Evolutionary conservation across 2,888 invertebrate species (phyloP), one percentile per base, ranked within the genome.

Genomic region (Volucella inflata): DNA sequence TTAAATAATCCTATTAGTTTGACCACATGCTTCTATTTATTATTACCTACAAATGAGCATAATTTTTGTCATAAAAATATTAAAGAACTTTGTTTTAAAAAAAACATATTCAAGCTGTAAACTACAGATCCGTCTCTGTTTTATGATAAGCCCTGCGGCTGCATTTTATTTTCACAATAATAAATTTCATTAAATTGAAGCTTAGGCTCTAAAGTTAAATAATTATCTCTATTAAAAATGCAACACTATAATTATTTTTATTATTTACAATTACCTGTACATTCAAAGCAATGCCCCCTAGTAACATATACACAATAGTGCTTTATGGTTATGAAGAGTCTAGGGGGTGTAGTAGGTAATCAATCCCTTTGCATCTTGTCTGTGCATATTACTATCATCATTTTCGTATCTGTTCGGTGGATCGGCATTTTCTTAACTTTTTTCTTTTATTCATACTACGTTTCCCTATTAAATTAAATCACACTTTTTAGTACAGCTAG

Each of bases 391-490:
- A 6, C 4, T 30, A 30, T 30, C 30, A 30, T 30, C 30, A 30
- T 30, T 30, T 6, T 53, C 53, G 21, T 8, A 9, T 21, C 12
- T 30, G 21, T 55, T 48, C 30, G 16, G 36, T 36, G 36, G 53
- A 55, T 42, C 46, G 12, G 16, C 38, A 9, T 17, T 14, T 30
- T 21, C 30, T 12, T 4, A 38, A 46, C 14, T 3, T 17, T 59
- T 30, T 55, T 9, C 3, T 51, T 16, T 40, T 59, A 38, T 38
- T 21, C 3, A 42, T 44, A 60, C 50, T 65, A 36, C 65, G 51
- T 71, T 81, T 76, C 48, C 51, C 76, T 70, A 60, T 67, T 65
- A 50, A 77, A 76, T 76, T 65, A 53, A 82, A 72, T 72, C 14
- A 50, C 36, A 51, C 46, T 42, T 30, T 36, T 55, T 2, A 16